Conservation (phyloP, 2,888 invertebrate genomes). For the Apocheima hispidaria region DNA sequence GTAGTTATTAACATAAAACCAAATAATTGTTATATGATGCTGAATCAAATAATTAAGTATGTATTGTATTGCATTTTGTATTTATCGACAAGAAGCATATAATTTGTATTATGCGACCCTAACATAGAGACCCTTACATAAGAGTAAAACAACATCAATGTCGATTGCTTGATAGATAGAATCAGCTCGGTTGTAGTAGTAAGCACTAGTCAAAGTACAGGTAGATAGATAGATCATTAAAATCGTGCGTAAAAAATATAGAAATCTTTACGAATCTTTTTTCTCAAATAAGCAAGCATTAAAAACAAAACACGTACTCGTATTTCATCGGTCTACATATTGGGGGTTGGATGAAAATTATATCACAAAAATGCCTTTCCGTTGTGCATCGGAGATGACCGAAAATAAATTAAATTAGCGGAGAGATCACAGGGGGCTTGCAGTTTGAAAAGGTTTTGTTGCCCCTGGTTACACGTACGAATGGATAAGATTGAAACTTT, state of each 20-base stretch:
- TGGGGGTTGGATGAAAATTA: slow-evolving; percentile 44
- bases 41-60: too few species aligned
- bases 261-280: too few species aligned
- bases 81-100: too few species aligned
- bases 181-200: too few species aligned
- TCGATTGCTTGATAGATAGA: too few species aligned
- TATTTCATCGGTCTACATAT: slow-evolving; percentile 40
- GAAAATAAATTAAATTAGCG: slow-evolving; percentile 55
- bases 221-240: too few species aligned
- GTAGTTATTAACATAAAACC: background rate
- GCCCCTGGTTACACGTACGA: slow-evolving; percentile 33
- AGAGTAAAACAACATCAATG: too few species aligned
- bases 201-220: too few species aligned
- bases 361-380: slow-evolving; percentile 47
- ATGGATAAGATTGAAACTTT: slow-evolving; percentile 33
- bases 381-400: slow-evolving; percentile 48
- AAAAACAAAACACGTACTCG: slow-evolving; percentile 32
- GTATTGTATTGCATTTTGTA: too few species aligned
- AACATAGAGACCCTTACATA: too few species aligned
- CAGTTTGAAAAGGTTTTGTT: slow-evolving; percentile 42
- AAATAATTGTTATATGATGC: background rate
- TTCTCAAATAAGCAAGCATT: background rate
- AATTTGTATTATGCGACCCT: too few species aligned
- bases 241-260: background rate
- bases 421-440: slow-evolving; percentile 40